Evolutionary conservation across 2,113 vertebrate genomes (phyloP), one percentile per base, ranked within the genome.

Genomic region (Poeciliopsis occidentalis): DNA sequence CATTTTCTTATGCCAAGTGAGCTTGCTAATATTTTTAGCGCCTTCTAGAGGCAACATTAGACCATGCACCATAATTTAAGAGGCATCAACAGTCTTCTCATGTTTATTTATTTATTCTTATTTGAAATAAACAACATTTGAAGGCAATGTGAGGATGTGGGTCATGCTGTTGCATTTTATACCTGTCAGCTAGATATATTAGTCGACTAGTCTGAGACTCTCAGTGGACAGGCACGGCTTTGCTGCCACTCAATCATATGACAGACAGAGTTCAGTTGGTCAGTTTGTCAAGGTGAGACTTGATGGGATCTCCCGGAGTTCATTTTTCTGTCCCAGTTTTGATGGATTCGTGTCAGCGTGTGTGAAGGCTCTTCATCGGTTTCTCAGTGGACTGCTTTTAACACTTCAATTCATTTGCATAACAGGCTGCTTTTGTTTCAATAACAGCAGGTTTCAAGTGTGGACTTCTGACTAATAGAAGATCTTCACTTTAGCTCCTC

Each of bases 271-370:
- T 65, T 71, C 27, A 22, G 11, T 60, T 69, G 76, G 70, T 67
- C 79, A 0, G 34, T 83, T 80, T 81, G 37, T 89, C 80, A 87
- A 75, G 83, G 81, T 79, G 74, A 87, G 67, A 31, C 39, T 60
- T 24, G 30, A 79, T 84, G 71, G 70, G 41, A 81, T 6, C 64
- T 69, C 75, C 68, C 69, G 34, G 24, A 61, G 4, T 2, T 5
- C 22, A 67, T 64, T 72, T 67, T 32, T 64, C 34, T 47, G 34
- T 64, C 30, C 3, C 13, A 11, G 26, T 41, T 63, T 68, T 87
- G 87, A 91, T 75, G 17, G 64, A 89, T 86, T 60, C 8, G 29
- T 60, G 75, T 12, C 34, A 4, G 29, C 6, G 63, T 19, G 10
- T 61, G 67, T 71, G 78, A 75, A 82, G 80, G 84, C 73, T 72